A percentile compares a stretch with the other conserved stretches of the same genome.
Evolutionary conservation across 2,888 invertebrate genomes (phyloP).

Genomic region (Neocrepidodera transversa): DNA sequence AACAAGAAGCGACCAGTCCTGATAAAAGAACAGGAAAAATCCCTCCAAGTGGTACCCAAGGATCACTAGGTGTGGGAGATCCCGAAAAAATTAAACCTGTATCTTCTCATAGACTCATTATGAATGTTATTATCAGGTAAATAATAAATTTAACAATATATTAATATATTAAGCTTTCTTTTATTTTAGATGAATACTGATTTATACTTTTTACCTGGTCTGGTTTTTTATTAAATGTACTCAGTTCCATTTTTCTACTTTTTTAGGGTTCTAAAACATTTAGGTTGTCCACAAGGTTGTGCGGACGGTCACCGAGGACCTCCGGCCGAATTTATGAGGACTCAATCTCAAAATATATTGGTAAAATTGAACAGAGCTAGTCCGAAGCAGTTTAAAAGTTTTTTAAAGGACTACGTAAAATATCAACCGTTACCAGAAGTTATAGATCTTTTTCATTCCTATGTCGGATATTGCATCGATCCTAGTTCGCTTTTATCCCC

Average conservation of each 20-base stretch:
- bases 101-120: slow-evolving; percentile 74
- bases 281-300: slow-evolving; percentile 96
- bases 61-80: slow-evolving; percentile 57
- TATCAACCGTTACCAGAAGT: slow-evolving; percentile 81
- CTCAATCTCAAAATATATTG: slow-evolving; percentile 83
- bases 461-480: slow-evolving; percentile 95
- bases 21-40: slow-evolving; percentile 46
- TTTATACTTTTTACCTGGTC: too few relatives aligned
- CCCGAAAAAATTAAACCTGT: slow-evolving; percentile 60
- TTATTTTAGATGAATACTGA: too few relatives aligned
- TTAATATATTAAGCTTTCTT: too few relatives aligned
- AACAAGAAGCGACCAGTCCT: slow-evolving; percentile 47
- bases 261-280: slow-evolving; percentile 72
- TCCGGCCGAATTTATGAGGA: slow-evolving; percentile 88
- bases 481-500: slow-evolving; percentile 86
- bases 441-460: slow-evolving; percentile 93
- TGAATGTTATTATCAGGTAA: slow-evolving; percentile 73
- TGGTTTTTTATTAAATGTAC: too few relatives aligned
- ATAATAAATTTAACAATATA: neutral
- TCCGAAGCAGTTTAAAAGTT: slow-evolving; percentile 69
- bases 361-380: slow-evolving; percentile 76
- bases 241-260: neutral
- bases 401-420: slow-evolving; percentile 77
- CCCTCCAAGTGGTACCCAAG: slow-evolving; percentile 42
- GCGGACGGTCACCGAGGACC: slow-evolving; percentile 84